Percentiles rank a stretch among this genome's conserved stretches.
Conservation (phyloP, 2,797 vertebrate species). For the Silurus lanzhouensis region DNA sequence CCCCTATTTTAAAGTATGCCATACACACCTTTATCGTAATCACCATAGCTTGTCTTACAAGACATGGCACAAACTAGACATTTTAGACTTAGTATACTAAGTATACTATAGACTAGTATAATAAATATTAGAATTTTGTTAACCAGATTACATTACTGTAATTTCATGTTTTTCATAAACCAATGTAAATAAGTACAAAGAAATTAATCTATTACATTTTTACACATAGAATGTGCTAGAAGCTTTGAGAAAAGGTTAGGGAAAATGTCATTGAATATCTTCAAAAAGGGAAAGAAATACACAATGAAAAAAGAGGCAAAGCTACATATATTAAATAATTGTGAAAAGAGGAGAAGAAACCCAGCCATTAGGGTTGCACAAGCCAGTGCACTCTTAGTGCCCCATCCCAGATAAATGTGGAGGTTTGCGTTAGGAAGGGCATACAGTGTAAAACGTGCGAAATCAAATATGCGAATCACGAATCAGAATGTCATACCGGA, state of each 20-base stretch:
- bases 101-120: too few relatives aligned
- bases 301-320: background rate
- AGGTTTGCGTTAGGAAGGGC: too few relatives aligned
- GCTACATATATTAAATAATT: background rate
- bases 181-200: background rate
- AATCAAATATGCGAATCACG: too few relatives aligned
- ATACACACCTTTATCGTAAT: background rate
- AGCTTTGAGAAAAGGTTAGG: too few relatives aligned
- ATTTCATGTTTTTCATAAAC: background rate
- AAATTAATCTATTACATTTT: background rate
- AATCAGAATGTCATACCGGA: too few relatives aligned
- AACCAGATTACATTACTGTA: background rate
- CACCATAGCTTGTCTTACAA: background rate
- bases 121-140: too few relatives aligned
- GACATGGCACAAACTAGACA: background rate
- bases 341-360: background rate
- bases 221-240: background rate
- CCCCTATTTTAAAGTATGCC: background rate
- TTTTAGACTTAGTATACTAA: too few relatives aligned
- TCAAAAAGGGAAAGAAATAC: background rate
- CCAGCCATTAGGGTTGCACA: too few relatives aligned
- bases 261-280: background rate
- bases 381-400: too few relatives aligned
- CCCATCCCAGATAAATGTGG: too few relatives aligned
- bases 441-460: too few relatives aligned